A percentile compares a stretch with the other conserved stretches of the same genome.
phyloP scores from a whole-genome alignment of 2,797 vertebrate genomes.

The Clarias laeviceps region DNA sequence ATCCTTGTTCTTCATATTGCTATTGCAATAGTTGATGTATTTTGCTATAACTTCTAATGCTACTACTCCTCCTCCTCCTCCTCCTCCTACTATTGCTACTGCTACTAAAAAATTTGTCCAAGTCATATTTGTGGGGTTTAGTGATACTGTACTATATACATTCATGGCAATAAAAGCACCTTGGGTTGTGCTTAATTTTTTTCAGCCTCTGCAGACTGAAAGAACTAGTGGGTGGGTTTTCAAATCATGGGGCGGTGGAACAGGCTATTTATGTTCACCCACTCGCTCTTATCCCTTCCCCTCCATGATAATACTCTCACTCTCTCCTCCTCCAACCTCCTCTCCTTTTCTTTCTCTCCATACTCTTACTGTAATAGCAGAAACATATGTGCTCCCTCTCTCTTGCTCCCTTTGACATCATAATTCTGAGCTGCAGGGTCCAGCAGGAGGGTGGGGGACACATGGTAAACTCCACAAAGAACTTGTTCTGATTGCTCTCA shows the following conservation, averaged over 20 bases:
- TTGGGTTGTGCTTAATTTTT: neutral
- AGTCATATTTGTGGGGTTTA: neutral
- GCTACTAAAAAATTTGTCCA: neutral
- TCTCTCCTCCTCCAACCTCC: slow-evolving; percentile 26
- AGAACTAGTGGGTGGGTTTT: slow-evolving; percentile 22
- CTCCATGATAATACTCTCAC: slow-evolving; percentile 33
- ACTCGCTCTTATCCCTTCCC: neutral
- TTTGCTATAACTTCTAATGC: neutral
- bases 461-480: slow-evolving; percentile 71
- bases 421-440: slow-evolving; percentile 70
- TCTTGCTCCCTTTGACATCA: slow-evolving; percentile 66
- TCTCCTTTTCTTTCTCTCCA: slow-evolving; percentile 44
- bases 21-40: neutral
- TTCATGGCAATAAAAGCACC: neutral
- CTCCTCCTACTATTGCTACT: neutral
- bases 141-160: neutral
- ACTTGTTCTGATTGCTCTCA: slow-evolving; percentile 60
- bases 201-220: slow-evolving; percentile 1
- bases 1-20: no score
- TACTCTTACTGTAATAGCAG: slow-evolving; percentile 72
- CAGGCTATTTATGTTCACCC: slow-evolving; percentile 24
- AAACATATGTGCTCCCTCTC: slow-evolving; percentile 74
- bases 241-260: neutral
- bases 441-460: slow-evolving; percentile 78
- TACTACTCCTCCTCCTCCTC: neutral